Evolutionary conservation across 2,113 vertebrate species (phyloP).

Genomic region (Steatornis caripensis): DNA sequence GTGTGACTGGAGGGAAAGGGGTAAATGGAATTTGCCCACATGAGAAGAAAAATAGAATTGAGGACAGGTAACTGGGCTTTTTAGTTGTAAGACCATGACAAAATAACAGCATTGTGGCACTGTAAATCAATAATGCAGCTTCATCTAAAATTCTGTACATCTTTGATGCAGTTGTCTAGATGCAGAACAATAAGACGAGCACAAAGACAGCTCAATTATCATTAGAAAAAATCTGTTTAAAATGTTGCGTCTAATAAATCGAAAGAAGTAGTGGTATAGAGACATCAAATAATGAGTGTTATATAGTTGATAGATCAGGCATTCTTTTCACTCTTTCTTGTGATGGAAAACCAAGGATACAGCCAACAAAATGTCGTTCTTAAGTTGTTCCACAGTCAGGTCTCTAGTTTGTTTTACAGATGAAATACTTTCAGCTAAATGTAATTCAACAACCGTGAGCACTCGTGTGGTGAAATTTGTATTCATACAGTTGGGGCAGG

Average conservation of each 20-base stretch:
- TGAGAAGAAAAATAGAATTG: neutral
- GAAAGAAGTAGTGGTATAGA: neutral
- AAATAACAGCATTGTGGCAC: neutral
- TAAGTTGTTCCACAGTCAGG: neutral
- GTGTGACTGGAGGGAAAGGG: neutral
- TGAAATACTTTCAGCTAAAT: neutral
- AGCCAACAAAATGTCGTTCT: neutral
- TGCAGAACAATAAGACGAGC: neutral
- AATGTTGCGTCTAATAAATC: neutral
- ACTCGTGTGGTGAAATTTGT: neutral
- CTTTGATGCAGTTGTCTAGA: neutral
- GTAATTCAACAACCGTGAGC: neutral
- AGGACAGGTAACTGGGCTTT: neutral
- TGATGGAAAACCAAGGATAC: neutral
- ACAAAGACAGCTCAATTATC: neutral
- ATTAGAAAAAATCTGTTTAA: neutral
- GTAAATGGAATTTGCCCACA: neutral
- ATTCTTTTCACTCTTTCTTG: neutral
- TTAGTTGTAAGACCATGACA: neutral
- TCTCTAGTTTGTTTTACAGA: constrained; percentile 23
- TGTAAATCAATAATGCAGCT: neutral
- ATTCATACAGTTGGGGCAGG: neutral
- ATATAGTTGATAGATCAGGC: neutral
- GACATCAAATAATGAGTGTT: neutral
- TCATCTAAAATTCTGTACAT: neutral